Evolutionary conservation across 2,888 invertebrate species (phyloP), one percentile per base, ranked within the genome.

Genomic region (Ctena decussata): DNA sequence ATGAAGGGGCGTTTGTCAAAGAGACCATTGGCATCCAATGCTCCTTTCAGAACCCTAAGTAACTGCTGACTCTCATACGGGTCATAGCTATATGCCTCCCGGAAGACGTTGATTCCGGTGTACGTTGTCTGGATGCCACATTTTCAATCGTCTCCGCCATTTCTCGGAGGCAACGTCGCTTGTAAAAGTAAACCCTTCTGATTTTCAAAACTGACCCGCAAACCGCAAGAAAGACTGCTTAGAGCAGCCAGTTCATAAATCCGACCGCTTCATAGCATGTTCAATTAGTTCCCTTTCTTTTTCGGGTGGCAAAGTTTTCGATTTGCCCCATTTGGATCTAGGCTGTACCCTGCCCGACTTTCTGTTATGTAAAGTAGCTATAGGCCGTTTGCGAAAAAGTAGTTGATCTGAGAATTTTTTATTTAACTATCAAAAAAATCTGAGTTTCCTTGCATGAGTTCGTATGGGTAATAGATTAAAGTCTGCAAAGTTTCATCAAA

Each of bases 141-240:
- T 32, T 60, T 79, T 82, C 0, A 80, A 24, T 2, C 80, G 46
- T 24, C 80, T 30, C 82, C 85, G 77, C 85, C 74, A 77, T 39
- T 69, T 82, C n/a, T 85, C 77, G 0, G 82, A 70, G 1, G 80
- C 60, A 2, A 37, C 18, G 0, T 70, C 60, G 12, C 72, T 81
- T 39, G 8, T 12, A 46, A 46, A 46, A 46, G 18, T 2, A 15
- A 15, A 3, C 15, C 46, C 21, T 46, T 21, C 21, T 12, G 12
- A 3, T 46, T 46, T n/a, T 3, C 18, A 15, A 8, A 46, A 21
- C 3, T 15, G 3, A 21, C 15, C 8, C 3, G 46, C 46, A 46
- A 15, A 46, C 21, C 21, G 12, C 18, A 46, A 18, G 46, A 46
- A 8, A 12, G 46, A 21, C 21, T 21, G 8, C 18, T 46, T 46